These are phyloP conservation scores for Hyperoplus lanceolatus DNA, from an alignment of 2,797 vertebrate species.

Conservation along the genomic window DNA sequence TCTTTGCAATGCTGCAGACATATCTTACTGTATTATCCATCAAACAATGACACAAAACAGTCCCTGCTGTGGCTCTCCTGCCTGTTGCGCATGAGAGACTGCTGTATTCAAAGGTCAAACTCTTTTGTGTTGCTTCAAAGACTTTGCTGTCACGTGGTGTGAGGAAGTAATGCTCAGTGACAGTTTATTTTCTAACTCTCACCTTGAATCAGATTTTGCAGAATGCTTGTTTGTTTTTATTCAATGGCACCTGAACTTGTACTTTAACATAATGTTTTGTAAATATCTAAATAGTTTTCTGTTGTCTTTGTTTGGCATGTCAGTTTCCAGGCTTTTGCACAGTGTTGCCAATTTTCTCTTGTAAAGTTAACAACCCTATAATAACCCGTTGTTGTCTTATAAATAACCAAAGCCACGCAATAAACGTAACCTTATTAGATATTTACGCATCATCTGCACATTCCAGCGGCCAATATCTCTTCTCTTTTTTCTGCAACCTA, in stretches of 20 bases:
- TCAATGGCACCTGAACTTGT: neutral
- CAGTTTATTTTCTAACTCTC: conserved; percentile 52
- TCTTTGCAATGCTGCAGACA: conserved; percentile 37
- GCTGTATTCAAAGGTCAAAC: conserved; percentile 76
- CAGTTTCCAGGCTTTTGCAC: neutral
- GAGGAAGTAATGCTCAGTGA: conserved; percentile 54
- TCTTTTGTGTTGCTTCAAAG: conserved; percentile 75
- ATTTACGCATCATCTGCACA: conserved; percentile 52
- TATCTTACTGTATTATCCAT: conserved; percentile 57
- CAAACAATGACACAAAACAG: conserved; percentile 55
- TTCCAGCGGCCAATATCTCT: conserved; percentile 55
- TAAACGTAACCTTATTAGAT: conserved; percentile 55
- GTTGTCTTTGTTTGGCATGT: neutral
- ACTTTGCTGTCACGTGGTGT: conserved; percentile 50
- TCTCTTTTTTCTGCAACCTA: conserved; percentile 49
- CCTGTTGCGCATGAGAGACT: conserved; percentile 67
- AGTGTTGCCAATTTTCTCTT: neutral
- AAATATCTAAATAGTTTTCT: neutral
- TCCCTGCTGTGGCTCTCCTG: conserved; percentile 60
- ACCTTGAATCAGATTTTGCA: conserved; percentile 22
- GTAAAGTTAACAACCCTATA: conserved; percentile 58
- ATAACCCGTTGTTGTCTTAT: conserved; percentile 44
- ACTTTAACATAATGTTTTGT: neutral
- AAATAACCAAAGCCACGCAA: conserved; percentile 35
- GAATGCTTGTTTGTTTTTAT: conserved; percentile 19